These are phyloP conservation scores for Lasioglossum morio DNA, from an alignment of 2,888 invertebrate genomes.

Conservation along the genomic window DNA sequence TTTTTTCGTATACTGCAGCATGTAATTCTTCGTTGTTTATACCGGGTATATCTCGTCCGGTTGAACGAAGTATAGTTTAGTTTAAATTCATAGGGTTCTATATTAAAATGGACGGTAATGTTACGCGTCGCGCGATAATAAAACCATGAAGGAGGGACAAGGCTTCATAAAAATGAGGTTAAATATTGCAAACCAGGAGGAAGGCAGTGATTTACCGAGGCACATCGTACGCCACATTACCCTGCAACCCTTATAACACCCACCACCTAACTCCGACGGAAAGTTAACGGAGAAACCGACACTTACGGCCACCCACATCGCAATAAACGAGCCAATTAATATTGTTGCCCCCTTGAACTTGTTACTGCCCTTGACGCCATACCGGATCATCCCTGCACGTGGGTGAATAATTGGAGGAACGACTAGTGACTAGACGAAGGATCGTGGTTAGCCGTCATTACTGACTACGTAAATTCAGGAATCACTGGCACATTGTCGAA, in stretches of 20 bases:
- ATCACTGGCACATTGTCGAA: background rate
- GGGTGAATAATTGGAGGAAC: slow-evolving; percentile 65
- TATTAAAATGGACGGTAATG: slow-evolving; percentile 7
- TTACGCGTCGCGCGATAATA: background rate
- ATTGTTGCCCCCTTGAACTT: slow-evolving; percentile 66
- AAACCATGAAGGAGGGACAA: slow-evolving; percentile 17
- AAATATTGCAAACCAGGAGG: slow-evolving; percentile 42
- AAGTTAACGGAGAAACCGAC: slow-evolving; percentile 69
- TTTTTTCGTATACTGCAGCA: too few relatives aligned
- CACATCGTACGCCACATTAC: slow-evolving; percentile 72
- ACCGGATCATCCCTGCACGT: slow-evolving; percentile 60
- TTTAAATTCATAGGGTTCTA: slow-evolving; percentile 1
- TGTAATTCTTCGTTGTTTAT: too few relatives aligned
- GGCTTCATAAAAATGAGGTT: background rate
- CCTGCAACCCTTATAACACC: slow-evolving; percentile 68
- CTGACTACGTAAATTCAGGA: slow-evolving; percentile 39
- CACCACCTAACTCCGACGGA: slow-evolving; percentile 59
- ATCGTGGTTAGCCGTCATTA: slow-evolving; percentile 61
- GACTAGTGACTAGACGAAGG: slow-evolving; percentile 51
- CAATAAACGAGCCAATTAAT: slow-evolving; percentile 76
- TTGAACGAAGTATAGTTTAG: background rate
- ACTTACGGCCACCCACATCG: slow-evolving; percentile 69
- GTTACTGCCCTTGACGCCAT: slow-evolving; percentile 62
- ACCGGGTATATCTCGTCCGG: background rate
- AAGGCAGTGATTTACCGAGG: slow-evolving; percentile 67